Percentiles rank a stretch among this genome's conserved stretches.
phyloP scores from a whole-genome alignment of 2,888 invertebrate species.

The Steinernema hermaphroditum region DNA sequence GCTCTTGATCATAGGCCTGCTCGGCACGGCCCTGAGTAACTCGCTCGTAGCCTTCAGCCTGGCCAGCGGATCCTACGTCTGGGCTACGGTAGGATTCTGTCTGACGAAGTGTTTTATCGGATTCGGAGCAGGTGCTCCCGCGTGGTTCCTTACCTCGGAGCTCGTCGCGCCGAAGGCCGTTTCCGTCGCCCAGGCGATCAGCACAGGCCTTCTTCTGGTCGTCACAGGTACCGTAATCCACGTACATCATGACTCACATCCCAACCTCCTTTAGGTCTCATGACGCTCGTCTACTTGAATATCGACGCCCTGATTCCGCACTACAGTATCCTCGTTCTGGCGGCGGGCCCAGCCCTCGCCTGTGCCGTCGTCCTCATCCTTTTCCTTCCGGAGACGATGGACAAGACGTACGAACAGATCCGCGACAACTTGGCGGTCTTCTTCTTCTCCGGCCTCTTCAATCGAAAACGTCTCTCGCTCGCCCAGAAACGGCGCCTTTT shows the following conservation, averaged over 20 bases:
- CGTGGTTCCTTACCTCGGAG: constrained; percentile 65
- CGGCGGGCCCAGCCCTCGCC: constrained; percentile 57
- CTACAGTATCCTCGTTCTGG: constrained; percentile 53
- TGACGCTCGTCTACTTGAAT: constrained; percentile 57
- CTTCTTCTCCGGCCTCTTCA: constrained; percentile 28
- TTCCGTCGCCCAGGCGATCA: constrained; percentile 56
- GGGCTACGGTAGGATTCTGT: constrained; percentile 42
- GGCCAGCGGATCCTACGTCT: constrained; percentile 29
- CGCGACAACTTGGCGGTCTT: not conserved
- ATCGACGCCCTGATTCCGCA: constrained; percentile 49
- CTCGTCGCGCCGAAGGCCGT: constrained; percentile 45
- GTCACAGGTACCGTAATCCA: constrained; percentile 39
- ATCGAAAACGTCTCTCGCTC: not conserved
- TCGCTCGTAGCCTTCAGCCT: constrained; percentile 46
- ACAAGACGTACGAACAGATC: constrained; percentile 39
- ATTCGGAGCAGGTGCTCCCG: constrained; percentile 64
- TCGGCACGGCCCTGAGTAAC: constrained; percentile 58
- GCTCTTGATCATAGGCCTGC: constrained; percentile 57
- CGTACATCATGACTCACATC: too few species aligned
- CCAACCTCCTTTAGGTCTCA: constrained; percentile 44
- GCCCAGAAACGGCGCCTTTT: not conserved
- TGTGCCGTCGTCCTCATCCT: constrained; percentile 54
- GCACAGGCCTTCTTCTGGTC: constrained; percentile 54
- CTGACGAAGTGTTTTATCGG: constrained; percentile 50
- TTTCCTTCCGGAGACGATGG: constrained; percentile 62